A percentile compares a stretch with the other conserved stretches of the same genome.
Evolutionary conservation across 1,140 invertebrate species (phyloP).

Genomic region (Geopemphigus sp.): DNA sequence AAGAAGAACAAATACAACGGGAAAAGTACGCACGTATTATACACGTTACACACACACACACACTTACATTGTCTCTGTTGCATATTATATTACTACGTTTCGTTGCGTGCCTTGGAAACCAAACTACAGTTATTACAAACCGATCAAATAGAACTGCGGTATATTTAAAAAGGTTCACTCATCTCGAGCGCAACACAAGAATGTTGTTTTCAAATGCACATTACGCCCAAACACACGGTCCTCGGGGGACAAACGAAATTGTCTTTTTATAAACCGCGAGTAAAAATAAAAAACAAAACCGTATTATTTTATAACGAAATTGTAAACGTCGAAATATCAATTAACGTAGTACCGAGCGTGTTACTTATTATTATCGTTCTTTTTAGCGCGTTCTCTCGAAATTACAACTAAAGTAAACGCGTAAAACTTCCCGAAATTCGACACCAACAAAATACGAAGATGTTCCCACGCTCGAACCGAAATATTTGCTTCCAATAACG

Average conservation of each 20-base stretch:
- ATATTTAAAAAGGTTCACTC: conserved; percentile 32
- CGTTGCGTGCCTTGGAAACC: conserved; percentile 5
- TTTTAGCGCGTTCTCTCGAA: no score
- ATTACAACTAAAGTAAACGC: no score
- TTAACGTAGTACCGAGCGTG: no score
- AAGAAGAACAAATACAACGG: background rate
- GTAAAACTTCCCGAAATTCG: no score
- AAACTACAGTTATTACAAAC: conserved; percentile 16
- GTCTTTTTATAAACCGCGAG: background rate
- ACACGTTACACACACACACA: background rate
- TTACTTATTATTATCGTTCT: no score
- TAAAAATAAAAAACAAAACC: background rate
- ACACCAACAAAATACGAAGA: no score
- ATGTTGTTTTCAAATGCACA: conserved; percentile 1
- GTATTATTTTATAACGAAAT: no score
- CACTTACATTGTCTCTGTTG: background rate
- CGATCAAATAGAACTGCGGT: background rate
- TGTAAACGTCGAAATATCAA: no score
- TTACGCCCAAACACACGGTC: conserved; percentile 9
- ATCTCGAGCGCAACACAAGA: conserved; percentile 12
- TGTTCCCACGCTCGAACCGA: no score
- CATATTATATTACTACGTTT: background rate
- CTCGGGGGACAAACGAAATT: background rate
- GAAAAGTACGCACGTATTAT: background rate
- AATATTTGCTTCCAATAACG: no score